A percentile compares a stretch with the other conserved stretches of the same genome.
These are phyloP conservation scores for Euura lappo DNA, from an alignment of 1,140 invertebrate species.

Conservation along the genomic window DNA sequence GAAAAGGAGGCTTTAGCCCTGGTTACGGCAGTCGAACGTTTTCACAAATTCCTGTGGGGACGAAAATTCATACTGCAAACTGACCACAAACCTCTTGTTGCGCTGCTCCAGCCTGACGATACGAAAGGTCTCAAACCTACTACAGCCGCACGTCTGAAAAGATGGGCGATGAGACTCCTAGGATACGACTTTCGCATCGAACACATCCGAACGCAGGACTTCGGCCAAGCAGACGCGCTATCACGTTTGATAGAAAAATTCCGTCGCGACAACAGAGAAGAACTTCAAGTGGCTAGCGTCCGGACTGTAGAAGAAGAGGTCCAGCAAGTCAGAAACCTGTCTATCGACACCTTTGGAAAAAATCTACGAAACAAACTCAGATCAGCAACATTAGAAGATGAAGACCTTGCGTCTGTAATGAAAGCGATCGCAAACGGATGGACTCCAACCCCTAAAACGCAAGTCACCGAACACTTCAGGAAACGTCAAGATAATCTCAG, in stretches of 20 bases:
- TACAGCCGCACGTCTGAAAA: slow-evolving; percentile 37
- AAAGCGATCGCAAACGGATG: slow-evolving; percentile 7
- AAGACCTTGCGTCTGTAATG: slow-evolving; percentile 2
- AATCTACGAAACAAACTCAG: slow-evolving; percentile 1
- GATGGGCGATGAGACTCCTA: slow-evolving; percentile 35
- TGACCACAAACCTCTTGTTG: slow-evolving; percentile 54
- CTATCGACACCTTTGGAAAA: slow-evolving; percentile 10
- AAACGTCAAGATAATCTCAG: slow-evolving; percentile 13
- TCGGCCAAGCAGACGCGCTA: slow-evolving; percentile 35
- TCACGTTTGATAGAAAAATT: slow-evolving; percentile 33
- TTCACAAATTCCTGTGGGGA: slow-evolving; percentile 50
- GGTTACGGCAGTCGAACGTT: slow-evolving; percentile 37
- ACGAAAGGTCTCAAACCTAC: slow-evolving; percentile 33
- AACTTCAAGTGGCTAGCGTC: slow-evolving; percentile 17
- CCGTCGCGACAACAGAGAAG: slow-evolving; percentile 23
- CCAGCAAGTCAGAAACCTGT: slow-evolving; percentile 11
- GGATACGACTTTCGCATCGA: slow-evolving; percentile 32
- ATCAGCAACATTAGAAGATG: slow-evolving; percentile 13
- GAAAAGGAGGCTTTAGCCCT: slow-evolving; percentile 55
- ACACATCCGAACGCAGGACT: slow-evolving; percentile 31
- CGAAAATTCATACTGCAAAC: slow-evolving; percentile 46
- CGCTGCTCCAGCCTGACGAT: slow-evolving; percentile 36
- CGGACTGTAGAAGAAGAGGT: slow-evolving; percentile 20
- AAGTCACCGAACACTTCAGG: slow-evolving; percentile 4
- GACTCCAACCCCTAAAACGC: slow-evolving; percentile 12